Base-by-base conservation (phyloP, 1,140 invertebrate genomes). In the Parapsyche elsis region DNA sequence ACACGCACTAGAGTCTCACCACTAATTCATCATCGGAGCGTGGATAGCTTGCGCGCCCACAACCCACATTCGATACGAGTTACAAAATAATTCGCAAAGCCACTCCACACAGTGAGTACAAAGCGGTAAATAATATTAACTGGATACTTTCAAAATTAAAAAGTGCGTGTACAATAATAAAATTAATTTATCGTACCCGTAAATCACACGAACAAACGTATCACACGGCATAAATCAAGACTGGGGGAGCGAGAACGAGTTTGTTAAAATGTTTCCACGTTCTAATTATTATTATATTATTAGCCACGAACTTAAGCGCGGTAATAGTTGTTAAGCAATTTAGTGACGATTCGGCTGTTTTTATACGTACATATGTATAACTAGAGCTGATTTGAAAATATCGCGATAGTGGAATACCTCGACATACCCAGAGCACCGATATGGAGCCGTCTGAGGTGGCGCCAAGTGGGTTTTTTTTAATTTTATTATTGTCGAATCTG, bases 401-500 rank as follows among this genome's bases (percentile, higher is more conserved):
- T 77, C n/a, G 75, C 75, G 38, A 77, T 59, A 59, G 21, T 64
- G 24, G 46, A 19, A 73, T 16, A 53, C 49, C 49, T 53, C 10
- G 49, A 2, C 49, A 12, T 53, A 53, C 10, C 12, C 49, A 53
- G 45, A 12, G 30, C 21, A 64, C 45, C 79, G 73, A 76, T 80
- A 80, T 45, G 71, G 79, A 71, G 75, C 74, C 73, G 79, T 59
- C 79, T 76, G 74, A 71, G 73, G 57, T 80, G 79, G 79, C 79
- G 79, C 79, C 79, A 80, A 77, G 57, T 71, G 64, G 64, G 61
- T 67, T 26, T 80, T 79, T 79, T 80, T 80, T 80, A n/a, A n/a
- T n/a, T n/a, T n/a, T n/a, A n/a, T 80, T 76, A 80, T 76, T 76
- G 74, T 80, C 79, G 79, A 80, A 80, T 76, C 74, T 76, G 49